phyloP scores from a whole-genome alignment of 2,888 invertebrate species.

The Cephus spinipes region DNA sequence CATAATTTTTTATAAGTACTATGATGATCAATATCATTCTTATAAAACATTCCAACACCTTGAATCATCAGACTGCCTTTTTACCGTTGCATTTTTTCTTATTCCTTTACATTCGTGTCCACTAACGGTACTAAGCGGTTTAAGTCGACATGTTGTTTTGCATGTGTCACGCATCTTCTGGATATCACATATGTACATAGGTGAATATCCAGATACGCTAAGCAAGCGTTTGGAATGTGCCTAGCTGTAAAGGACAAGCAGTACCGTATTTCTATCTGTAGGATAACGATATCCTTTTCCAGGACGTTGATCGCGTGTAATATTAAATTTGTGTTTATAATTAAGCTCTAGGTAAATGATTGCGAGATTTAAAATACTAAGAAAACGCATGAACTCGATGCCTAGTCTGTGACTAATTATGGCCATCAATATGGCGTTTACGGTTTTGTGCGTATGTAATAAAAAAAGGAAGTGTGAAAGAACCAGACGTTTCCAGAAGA shows the following conservation, averaged over 20 bases:
- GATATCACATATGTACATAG: neutral
- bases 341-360: neutral
- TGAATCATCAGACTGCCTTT: constrained; percentile 24
- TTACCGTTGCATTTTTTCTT: constrained; percentile 52
- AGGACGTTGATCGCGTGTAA: constrained; percentile 31
- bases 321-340: neutral
- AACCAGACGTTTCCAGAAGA: neutral
- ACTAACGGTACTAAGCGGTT: constrained; percentile 32
- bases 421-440: neutral
- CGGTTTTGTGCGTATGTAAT: neutral
- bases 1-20: neutral
- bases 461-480: neutral
- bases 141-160: constrained; percentile 31
- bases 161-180: constrained; percentile 23
- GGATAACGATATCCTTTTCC: constrained; percentile 23
- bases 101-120: constrained; percentile 35
- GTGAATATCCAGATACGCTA: neutral
- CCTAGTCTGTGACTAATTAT: neutral
- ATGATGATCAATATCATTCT: neutral
- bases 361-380: constrained; percentile 6
- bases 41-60: constrained; percentile 1
- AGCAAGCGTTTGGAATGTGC: neutral
- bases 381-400: constrained; percentile 15
- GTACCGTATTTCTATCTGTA: constrained; percentile 2
- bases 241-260: neutral